Evolutionary conservation across 2,888 invertebrate species (phyloP), one percentile per base, ranked within the genome.

Genomic region (Drosophila algonquin): DNA sequence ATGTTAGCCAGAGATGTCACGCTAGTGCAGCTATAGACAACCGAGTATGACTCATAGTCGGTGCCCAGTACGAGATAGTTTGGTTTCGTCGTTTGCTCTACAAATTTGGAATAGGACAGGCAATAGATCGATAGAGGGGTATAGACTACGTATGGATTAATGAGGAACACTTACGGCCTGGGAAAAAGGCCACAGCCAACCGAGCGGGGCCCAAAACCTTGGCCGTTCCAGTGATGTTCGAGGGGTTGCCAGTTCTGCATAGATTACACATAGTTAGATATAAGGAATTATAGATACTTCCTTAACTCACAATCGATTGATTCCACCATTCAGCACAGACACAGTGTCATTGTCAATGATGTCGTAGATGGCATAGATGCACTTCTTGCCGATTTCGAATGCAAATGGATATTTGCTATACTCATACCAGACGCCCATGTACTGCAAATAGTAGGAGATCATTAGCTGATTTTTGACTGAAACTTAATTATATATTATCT

Each of bases 351-450:
- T 94, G 80, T 90, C 79, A 79, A 85, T 92, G 72, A 81, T 84
- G 73, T 89, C 90, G 90, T 96, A 96, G 67, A 94, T 93, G 0
- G 96, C 95, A 3, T 94, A 95, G 58, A 96, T 94, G 89, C 96
- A 97, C 86, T 95, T 95, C 35, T 95, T 95, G 5, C 95, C 95
- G 9, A 95, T 91, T 91, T 96, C 95, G 90, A 96, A 95, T n/a
- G 95, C 85, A 50, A 95, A 94, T 84, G 96, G 96, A 91, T 96
- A 97, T 82, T 95, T 94, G 80, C 95, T 94, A 18, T 94, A 94
- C 91, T 97, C 96, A 88, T 95, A 96, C 96, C 96, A 97, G 83
- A 94, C 94, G 47, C 97, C 96, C 88, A 95, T 89, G 85, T 95
- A 96, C 96, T 96, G 68, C 54, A 81, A 48, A 45, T 32, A 55